Evolutionary conservation across 2,888 invertebrate genomes (phyloP).

Genomic region (Synergus laeviventris): DNA sequence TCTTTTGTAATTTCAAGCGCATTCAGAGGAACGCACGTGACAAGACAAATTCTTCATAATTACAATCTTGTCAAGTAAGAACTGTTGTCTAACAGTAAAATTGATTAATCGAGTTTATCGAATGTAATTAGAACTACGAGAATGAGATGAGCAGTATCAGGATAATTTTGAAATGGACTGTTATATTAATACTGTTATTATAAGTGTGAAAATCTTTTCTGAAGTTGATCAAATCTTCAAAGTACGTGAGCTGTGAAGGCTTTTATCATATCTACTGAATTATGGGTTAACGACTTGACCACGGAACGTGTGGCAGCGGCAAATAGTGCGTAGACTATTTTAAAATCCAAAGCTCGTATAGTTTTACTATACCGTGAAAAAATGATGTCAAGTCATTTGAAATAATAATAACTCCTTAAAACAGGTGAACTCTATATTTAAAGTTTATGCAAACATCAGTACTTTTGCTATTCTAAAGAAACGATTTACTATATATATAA

Average conservation of each 20-base stretch:
- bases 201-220: neutral
- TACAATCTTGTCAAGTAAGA: too few species aligned
- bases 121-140: too few species aligned
- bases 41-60: too few species aligned
- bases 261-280: neutral
- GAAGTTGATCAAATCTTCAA: neutral
- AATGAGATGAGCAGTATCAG: too few species aligned
- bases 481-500: too few species aligned
- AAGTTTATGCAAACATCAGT: neutral
- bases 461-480: too few species aligned
- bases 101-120: too few species aligned
- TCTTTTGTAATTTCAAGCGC: too few species aligned
- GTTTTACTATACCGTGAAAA: neutral
- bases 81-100: too few species aligned
- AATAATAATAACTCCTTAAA: neutral
- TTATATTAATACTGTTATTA: too few species aligned
- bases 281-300: neutral
- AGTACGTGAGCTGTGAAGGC: neutral
- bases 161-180: too few species aligned
- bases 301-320: neutral
- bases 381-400: slow-evolving; percentile 11
- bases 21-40: too few species aligned
- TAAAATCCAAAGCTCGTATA: slow-evolving; percentile 30
- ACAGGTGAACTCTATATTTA: neutral
- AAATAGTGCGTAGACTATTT: slow-evolving; percentile 14